Percentiles rank a stretch among this genome's conserved stretches.
Evolutionary conservation across 1,140 invertebrate species (phyloP).

Genomic region (Drosophila busckii): DNA sequence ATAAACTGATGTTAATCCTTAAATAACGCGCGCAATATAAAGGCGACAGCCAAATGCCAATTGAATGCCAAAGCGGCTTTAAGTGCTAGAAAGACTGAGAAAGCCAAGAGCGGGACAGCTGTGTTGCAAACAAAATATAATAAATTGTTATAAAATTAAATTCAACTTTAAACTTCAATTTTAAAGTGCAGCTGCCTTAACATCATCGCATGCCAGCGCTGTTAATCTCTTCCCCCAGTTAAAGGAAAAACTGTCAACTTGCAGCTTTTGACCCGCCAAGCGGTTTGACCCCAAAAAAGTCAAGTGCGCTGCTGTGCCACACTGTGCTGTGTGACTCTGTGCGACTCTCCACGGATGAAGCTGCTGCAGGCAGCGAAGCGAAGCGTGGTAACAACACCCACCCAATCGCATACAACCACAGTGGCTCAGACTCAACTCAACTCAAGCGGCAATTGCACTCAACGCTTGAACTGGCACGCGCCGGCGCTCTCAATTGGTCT

Average conservation of each 20-base stretch:
- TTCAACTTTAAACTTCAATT: conserved; percentile 8
- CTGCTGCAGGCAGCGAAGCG: neutral
- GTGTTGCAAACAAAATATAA: conserved; percentile 27
- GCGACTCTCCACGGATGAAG: conserved; percentile 9
- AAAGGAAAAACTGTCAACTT: conserved; percentile 38
- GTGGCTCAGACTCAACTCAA: neutral
- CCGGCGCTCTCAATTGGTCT: conserved; percentile 69
- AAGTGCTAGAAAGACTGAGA: conserved; percentile 35
- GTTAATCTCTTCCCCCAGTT: conserved; percentile 6
- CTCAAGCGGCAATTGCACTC: conserved; percentile 10
- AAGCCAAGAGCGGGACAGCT: conserved; percentile 15
- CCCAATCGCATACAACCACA: conserved; percentile 25
- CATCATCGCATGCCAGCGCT: conserved; percentile 11
- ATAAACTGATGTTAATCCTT: conserved; percentile 75
- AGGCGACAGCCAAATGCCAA: conserved; percentile 68
- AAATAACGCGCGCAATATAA: conserved; percentile 59
- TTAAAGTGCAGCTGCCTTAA: neutral
- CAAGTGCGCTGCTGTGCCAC: conserved; percentile 49
- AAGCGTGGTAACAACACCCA: conserved; percentile 21
- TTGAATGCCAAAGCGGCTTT: conserved; percentile 73
- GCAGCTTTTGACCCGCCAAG: conserved; percentile 40
- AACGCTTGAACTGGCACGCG: conserved; percentile 54
- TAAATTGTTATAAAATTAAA: too few species aligned
- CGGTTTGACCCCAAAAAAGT: conserved; percentile 74
- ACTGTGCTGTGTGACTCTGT: neutral